These are phyloP conservation scores for Caenorhabditis sinica DNA, from an alignment of 2,888 invertebrate species.

Conservation along the genomic window DNA sequence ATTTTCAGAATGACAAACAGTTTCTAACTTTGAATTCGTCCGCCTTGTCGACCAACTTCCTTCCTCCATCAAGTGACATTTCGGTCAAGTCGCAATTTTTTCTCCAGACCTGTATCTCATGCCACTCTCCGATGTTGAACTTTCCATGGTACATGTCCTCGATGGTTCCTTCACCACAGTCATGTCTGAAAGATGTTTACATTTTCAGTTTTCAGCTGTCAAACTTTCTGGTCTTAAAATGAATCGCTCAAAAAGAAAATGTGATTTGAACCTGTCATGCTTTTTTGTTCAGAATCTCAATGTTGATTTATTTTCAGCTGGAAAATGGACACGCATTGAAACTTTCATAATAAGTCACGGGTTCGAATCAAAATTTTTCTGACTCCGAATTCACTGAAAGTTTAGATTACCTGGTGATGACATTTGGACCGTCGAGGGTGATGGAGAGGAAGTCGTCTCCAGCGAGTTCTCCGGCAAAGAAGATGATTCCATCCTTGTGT, in stretches of 20 bases:
- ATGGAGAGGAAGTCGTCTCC: slow-evolving; percentile 76
- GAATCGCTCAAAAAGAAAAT: neutral
- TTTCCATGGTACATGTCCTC: slow-evolving; percentile 76
- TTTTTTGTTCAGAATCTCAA: neutral
- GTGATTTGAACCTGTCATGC: neutral
- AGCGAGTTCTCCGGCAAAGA: slow-evolving; percentile 75
- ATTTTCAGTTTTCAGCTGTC: neutral
- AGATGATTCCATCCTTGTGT: slow-evolving; percentile 72
- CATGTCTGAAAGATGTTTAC: slow-evolving; percentile 62
- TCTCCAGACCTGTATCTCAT: slow-evolving; percentile 70
- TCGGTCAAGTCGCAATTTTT: slow-evolving; percentile 69
- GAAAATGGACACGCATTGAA: too few species aligned
- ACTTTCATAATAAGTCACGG: neutral
- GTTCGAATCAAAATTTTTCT: neutral
- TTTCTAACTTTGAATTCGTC: slow-evolving; percentile 69
- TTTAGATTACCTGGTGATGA: slow-evolving; percentile 73
- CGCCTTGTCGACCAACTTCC: slow-evolving; percentile 61
- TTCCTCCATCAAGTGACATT: slow-evolving; percentile 63
- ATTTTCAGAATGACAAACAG: neutral
- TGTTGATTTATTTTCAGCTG: too few species aligned
- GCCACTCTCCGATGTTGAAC: slow-evolving; percentile 73
- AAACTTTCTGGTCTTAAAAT: neutral
- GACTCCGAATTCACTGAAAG: neutral
- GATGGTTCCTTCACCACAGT: slow-evolving; percentile 76
- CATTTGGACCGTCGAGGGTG: slow-evolving; percentile 72